These are phyloP conservation scores for Pheosia tremula DNA, from an alignment of 2,888 invertebrate genomes.

Conservation along the genomic window DNA sequence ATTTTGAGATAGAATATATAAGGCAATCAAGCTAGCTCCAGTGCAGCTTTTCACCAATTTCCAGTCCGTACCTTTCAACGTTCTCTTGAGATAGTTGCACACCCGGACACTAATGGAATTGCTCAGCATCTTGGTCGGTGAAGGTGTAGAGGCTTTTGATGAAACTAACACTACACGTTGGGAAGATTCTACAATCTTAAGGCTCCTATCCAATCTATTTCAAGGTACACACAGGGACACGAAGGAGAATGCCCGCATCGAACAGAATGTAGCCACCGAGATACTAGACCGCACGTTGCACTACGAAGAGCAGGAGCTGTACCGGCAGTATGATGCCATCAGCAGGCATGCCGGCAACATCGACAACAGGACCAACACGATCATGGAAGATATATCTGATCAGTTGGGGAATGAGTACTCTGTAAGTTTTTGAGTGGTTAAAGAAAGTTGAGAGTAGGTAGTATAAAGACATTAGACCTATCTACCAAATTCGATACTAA, in stretches of 20 bases:
- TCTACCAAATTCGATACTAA: no score
- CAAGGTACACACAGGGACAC: conserved; percentile 60
- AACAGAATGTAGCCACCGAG: conserved; percentile 66
- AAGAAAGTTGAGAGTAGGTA: no score
- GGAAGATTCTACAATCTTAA: not conserved
- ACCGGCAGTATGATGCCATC: conserved; percentile 58
- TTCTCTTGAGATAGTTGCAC: no score
- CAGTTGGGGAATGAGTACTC: conserved; percentile 62
- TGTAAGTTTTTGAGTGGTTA: conserved; percentile 45
- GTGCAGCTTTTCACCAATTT: no score
- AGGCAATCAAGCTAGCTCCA: no score
- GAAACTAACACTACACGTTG: not conserved
- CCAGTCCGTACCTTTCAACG: no score
- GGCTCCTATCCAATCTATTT: not conserved
- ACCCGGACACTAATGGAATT: no score
- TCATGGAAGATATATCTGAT: conserved; percentile 71
- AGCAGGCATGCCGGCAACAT: conserved; percentile 66
- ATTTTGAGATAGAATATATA: no score
- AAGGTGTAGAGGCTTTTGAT: not conserved
- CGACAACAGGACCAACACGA: conserved; percentile 72
- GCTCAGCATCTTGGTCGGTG: not conserved
- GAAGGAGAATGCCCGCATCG: conserved; percentile 63
- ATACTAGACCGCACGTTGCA: conserved; percentile 65
- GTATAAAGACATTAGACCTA: no score
- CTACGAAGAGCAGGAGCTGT: conserved; percentile 64